Evolutionary conservation across 2,888 invertebrate genomes (phyloP).

Genomic region (Danaus chrysippus): DNA sequence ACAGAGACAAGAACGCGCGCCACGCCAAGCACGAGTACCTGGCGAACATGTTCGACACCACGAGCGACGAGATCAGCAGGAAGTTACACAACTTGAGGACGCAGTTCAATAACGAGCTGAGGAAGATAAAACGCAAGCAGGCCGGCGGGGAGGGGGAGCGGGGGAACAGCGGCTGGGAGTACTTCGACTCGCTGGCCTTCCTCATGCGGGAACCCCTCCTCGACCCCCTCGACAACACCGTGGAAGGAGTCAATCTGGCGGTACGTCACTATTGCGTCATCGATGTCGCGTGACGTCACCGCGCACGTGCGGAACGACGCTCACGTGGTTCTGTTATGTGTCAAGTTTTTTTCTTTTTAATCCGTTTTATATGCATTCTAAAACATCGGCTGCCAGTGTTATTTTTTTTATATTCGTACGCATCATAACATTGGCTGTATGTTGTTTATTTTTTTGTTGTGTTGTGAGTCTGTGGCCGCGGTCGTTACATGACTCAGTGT

Average conservation of each 20-base stretch:
- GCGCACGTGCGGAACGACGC: conserved; percentile 3
- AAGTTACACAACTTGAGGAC: conserved; percentile 69
- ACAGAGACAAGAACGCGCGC: conserved; percentile 52
- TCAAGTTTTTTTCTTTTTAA: no score
- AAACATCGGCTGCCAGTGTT: no score
- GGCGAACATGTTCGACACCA: conserved; percentile 59
- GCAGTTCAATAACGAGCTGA: conserved; percentile 66
- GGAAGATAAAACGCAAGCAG: conserved; percentile 62
- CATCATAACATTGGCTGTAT: not conserved
- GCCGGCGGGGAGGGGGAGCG: conserved; percentile 33
- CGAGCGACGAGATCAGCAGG: conserved; percentile 60
- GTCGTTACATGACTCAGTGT: conserved; percentile 10
- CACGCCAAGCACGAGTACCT: conserved; percentile 54
- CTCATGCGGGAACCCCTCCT: conserved; percentile 47
- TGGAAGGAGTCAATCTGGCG: conserved; percentile 64
- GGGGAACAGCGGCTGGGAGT: conserved; percentile 63
- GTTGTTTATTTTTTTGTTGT: not conserved
- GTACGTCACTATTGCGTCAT: conserved; percentile 40
- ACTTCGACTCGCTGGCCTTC: conserved; percentile 65
- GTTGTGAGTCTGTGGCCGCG: not conserved
- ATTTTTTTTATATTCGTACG: no score
- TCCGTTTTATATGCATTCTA: no score
- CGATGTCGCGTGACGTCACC: conserved; percentile 8
- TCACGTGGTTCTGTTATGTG: no score
- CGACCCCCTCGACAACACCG: conserved; percentile 47